Evolutionary conservation across 2,113 vertebrate species (phyloP), one percentile per base, ranked within the genome.

Genomic region (Peromyscus polionotus): DNA sequence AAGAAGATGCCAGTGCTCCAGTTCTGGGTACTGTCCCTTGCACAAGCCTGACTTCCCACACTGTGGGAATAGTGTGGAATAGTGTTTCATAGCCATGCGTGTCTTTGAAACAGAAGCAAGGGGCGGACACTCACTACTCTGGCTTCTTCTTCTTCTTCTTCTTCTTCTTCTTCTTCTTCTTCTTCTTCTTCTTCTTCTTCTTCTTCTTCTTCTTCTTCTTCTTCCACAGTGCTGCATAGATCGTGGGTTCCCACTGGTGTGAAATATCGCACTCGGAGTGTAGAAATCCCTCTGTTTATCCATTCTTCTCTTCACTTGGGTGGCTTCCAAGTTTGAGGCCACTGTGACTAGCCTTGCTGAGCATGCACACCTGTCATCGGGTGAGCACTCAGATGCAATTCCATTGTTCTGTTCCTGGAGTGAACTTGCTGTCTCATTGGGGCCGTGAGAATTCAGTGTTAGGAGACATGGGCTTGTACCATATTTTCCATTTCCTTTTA

Each of bases 321-420:
- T 13, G 90, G 20, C 57, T 85, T 86, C 89, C 61, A 77, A 63
- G 92, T 48, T 65, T 76, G 72, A 28, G n/a, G 51, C 42, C 70
- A 42, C 48, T 72, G 26, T 72, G 81, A 76, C 16, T n/a, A 19
- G 77, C 26, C 54, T 94, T 95, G 4, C 84, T 84, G 93, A 89
- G 65, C 3, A 3, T 59, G 9, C 72, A 48, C 22, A 1, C 73
- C 80, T 79, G 95, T 45, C 13, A 16, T 61, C 26, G 22, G 51
- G 57, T 75, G 63, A 70, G 12, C 73, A 13, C 10, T 2, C 16
- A 61, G 57, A 19, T 48, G 48, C 12, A 17, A 87, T 75, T 85
- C 36, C 83, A 22, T 59, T 39, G 54, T 7, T 79, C 20, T 79
- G 31, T 85, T 51, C 59, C 72, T 9, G 7, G 89, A 61, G 22